These are phyloP conservation scores for Cettia cetti DNA, from an alignment of 2,113 vertebrate genomes.

Conservation along the genomic window DNA sequence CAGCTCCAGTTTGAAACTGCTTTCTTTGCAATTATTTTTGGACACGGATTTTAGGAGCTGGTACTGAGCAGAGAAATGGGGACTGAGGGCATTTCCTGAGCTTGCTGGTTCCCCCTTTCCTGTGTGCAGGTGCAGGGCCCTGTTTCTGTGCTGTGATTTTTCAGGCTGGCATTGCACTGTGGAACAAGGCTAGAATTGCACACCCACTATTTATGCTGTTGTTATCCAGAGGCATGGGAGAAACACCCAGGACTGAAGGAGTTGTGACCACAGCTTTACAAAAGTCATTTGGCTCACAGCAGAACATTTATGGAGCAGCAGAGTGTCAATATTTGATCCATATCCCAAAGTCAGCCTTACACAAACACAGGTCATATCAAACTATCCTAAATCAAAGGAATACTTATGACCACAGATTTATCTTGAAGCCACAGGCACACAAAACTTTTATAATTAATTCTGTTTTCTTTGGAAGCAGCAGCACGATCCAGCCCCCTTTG, in stretches of 20 bases:
- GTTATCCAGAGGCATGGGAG: neutral
- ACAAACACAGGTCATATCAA: neutral
- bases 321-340: neutral
- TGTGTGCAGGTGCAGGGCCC: accelerated
- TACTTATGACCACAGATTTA: neutral
- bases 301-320: neutral
- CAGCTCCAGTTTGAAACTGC: neutral
- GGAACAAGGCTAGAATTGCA: neutral
- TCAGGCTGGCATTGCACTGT: neutral
- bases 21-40: neutral
- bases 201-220: accelerated
- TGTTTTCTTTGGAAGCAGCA: neutral
- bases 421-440: neutral
- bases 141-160: accelerated
- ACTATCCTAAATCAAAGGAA: neutral
- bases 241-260: neutral
- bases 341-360: neutral
- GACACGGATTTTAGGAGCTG: neutral
- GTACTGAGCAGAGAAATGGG: neutral
- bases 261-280: neutral
- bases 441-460: neutral
- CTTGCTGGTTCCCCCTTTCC: neutral
- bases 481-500: accelerated
- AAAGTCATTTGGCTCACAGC: neutral
- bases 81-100: accelerated